Evolutionary conservation across 2,113 vertebrate species (phyloP).

Genomic region (Onychostruthus taczanowskii): DNA sequence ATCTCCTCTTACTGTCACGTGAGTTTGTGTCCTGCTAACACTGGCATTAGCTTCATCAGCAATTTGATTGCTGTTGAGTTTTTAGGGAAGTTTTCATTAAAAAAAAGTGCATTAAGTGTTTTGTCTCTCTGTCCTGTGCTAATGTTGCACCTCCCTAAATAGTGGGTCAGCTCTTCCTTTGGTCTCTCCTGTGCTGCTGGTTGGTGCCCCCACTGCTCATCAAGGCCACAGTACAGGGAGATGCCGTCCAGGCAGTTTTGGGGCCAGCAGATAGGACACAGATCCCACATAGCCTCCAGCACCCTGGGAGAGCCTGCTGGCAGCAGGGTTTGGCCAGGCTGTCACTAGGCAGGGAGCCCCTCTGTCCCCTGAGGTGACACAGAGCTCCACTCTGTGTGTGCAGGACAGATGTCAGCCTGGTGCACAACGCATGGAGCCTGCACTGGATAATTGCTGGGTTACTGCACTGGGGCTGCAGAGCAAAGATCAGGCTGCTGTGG

Average conservation of each 20-base stretch:
- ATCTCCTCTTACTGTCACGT: accelerated
- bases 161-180: not conserved
- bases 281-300: not conserved
- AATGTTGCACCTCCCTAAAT: not conserved
- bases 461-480: not conserved
- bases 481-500: not conserved
- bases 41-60: not conserved
- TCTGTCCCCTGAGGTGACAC: not conserved
- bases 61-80: not conserved
- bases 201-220: not conserved
- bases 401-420: not conserved
- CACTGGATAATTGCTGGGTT: not conserved
- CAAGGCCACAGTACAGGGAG: accelerated
- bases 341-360: not conserved
- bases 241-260: not conserved
- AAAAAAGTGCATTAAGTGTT: not conserved
- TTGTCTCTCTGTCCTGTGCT: not conserved
- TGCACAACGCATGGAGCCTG: not conserved
- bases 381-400: not conserved
- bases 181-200: not conserved
- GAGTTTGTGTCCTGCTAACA: not conserved
- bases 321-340: not conserved
- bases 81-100: not conserved
- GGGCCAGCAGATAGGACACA: accelerated
- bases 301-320: not conserved